Evolutionary conservation across 2,797 vertebrate genomes (phyloP).

Genomic region (Hippoglossus hippoglossus): DNA sequence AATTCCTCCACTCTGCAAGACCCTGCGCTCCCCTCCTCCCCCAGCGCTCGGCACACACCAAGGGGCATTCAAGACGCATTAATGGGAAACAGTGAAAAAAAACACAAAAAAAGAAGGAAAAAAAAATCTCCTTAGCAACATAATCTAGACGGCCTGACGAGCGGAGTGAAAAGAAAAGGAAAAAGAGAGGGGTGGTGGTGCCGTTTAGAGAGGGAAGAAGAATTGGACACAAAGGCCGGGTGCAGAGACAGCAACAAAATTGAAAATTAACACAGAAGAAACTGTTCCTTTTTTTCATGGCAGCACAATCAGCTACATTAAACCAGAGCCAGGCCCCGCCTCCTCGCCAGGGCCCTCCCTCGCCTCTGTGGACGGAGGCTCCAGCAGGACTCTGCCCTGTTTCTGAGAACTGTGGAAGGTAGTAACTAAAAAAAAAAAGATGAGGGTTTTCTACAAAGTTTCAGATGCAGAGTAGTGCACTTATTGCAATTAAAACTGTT

Average conservation of each 20-base stretch:
- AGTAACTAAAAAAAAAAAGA: neutral
- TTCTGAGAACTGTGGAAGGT: conserved; percentile 16
- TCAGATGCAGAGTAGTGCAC: neutral
- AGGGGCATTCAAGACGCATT: conserved; percentile 99
- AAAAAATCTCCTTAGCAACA: conserved; percentile 99
- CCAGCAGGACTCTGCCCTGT: neutral
- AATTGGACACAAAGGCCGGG: conserved; percentile 91
- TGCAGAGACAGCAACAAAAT: conserved; percentile 94
- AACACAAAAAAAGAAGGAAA: conserved; percentile 74
- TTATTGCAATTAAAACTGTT: neutral
- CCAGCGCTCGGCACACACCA: conserved; percentile 93
- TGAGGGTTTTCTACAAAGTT: neutral
- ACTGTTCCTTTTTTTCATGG: conserved; percentile 97
- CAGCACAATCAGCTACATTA: conserved; percentile 95
- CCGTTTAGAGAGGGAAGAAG: conserved; percentile 89
- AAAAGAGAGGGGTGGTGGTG: conserved; percentile 90
- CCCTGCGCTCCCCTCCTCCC: conserved; percentile 89
- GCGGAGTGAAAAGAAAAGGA: conserved; percentile 81
- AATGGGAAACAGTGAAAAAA: conserved; percentile 99
- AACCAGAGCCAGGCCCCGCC: conserved; percentile 78
- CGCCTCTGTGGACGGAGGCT: conserved; percentile 27
- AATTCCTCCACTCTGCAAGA: conserved; percentile 93
- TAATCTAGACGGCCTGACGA: conserved; percentile 94
- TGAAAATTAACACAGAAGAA: conserved; percentile 98
- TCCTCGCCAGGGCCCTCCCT: conserved; percentile 25